phyloP scores from a whole-genome alignment of 2,113 vertebrate species.

The Gambusia affinis region DNA sequence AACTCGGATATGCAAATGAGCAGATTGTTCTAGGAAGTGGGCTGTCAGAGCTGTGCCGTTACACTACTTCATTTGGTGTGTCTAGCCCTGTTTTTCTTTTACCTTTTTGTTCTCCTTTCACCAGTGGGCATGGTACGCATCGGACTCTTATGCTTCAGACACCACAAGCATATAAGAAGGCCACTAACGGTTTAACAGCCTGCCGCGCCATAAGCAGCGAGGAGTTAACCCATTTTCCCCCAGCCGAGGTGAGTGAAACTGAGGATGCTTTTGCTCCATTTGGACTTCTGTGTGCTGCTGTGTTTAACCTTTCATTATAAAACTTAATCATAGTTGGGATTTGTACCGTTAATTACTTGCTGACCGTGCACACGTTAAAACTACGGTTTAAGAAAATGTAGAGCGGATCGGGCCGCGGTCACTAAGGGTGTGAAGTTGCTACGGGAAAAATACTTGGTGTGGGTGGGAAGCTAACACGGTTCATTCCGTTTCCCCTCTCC shows the following conservation, averaged over 20 bases:
- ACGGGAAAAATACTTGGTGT: neutral
- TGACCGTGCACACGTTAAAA: neutral
- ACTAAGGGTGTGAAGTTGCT: neutral
- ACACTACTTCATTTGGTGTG: constrained; percentile 13
- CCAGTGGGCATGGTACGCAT: constrained; percentile 8
- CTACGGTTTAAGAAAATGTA: neutral
- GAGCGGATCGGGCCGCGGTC: neutral
- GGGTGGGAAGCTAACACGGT: neutral
- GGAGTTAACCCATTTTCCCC: neutral
- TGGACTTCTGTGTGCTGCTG: neutral
- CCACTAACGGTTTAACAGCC: neutral
- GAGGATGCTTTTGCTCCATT: neutral
- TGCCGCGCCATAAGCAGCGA: neutral
- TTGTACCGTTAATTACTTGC: neutral
- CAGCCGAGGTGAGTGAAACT: neutral
- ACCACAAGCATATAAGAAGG: neutral
- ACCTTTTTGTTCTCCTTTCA: neutral
- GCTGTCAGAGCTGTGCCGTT: constrained; percentile 13
- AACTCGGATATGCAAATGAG: constrained; percentile 10
- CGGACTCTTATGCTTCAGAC: constrained; percentile 5
- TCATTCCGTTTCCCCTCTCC: neutral
- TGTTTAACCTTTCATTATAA: neutral
- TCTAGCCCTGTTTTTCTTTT: neutral
- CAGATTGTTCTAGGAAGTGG: constrained; percentile 56
- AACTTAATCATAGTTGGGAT: neutral